phyloP scores from a whole-genome alignment of 2,113 vertebrate genomes.

The Brachypodius melanocephalos region DNA sequence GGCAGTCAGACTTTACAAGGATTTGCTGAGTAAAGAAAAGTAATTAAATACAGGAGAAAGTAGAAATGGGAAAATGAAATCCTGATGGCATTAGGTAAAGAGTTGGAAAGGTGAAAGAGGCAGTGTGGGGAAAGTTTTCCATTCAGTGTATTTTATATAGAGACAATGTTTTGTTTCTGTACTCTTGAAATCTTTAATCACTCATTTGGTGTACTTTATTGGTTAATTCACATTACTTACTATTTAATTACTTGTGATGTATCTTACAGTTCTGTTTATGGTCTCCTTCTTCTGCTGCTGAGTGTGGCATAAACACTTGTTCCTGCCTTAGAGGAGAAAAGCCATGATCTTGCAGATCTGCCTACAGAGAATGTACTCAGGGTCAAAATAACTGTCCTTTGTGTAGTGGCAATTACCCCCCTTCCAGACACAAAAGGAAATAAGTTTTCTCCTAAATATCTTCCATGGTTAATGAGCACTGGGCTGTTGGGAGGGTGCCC shows the following conservation, averaged over 20 bases:
- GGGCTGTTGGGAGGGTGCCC: background rate
- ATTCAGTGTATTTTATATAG: background rate
- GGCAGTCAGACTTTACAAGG: background rate
- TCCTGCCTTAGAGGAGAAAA: background rate
- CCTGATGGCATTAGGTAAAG: background rate
- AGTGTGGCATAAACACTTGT: background rate
- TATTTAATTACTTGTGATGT: background rate
- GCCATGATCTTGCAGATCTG: background rate
- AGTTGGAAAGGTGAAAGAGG: background rate
- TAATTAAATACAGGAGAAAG: background rate
- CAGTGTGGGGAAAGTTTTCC: background rate
- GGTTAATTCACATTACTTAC: background rate
- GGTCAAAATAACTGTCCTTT: background rate
- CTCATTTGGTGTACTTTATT: background rate
- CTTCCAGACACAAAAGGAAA: background rate
- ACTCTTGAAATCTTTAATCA: background rate
- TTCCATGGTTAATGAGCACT: background rate
- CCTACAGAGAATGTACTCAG: background rate
- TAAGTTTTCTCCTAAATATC: background rate
- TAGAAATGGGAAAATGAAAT: constrained; percentile 19
- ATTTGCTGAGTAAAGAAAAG: constrained; percentile 5
- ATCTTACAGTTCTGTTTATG: background rate
- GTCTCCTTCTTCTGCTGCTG: background rate
- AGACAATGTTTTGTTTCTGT: background rate
- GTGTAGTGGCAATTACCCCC: background rate